Evolutionary conservation across 2,888 invertebrate species (phyloP).

Genomic region (Argyresthia goedartella): DNA sequence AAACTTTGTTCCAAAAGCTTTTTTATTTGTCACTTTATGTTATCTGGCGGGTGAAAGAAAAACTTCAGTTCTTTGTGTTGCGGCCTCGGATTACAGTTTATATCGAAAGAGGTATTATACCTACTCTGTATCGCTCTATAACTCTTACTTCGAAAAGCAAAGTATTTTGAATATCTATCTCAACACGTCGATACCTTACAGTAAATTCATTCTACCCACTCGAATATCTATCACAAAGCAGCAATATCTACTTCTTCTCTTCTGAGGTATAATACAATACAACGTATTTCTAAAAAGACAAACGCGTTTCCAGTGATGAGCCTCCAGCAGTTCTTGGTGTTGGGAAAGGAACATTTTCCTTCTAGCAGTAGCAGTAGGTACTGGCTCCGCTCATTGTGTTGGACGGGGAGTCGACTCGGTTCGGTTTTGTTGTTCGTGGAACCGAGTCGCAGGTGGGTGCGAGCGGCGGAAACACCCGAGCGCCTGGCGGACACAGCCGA

Average conservation of each 20-base stretch:
- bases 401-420: constrained; percentile 30
- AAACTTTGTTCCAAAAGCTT: constrained; percentile 67
- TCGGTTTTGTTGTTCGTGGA: constrained; percentile 60
- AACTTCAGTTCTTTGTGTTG: constrained; percentile 36
- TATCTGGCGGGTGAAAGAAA: constrained; percentile 43
- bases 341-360: constrained; percentile 1
- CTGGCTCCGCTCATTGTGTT: constrained; percentile 23
- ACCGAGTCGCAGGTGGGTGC: constrained; percentile 64
- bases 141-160: not conserved
- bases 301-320: no score
- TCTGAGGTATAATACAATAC: no score
- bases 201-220: no score
- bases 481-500: constrained; percentile 11
- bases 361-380: constrained; percentile 4
- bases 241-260: no score
- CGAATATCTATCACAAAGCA: no score
- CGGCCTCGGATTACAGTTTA: constrained; percentile 1
- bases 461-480: constrained; percentile 9
- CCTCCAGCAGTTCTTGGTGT: not conserved
- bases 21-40: constrained; percentile 67
- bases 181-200: no score
- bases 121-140: not conserved
- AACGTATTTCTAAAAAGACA: no score
- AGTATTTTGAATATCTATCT: no score
- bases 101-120: not conserved